Percentiles rank a stretch among this genome's conserved stretches.
These are phyloP conservation scores for Parazoanthus darwini DNA, from an alignment of 92 coral and sea anemone species.

Conservation along the genomic window DNA sequence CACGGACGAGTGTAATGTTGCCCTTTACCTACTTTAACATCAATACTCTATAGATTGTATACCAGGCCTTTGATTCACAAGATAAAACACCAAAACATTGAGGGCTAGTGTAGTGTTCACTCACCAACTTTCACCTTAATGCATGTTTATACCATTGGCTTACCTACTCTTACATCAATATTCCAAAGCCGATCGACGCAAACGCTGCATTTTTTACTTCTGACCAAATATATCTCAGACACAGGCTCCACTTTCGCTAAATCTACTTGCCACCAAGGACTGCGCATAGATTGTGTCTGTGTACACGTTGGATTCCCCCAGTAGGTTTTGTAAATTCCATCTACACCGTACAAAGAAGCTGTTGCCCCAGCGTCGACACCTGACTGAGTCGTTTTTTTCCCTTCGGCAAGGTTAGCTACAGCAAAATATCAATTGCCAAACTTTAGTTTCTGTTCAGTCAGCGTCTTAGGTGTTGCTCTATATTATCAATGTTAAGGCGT, in stretches of 20 bases:
- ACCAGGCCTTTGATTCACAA: too few species aligned
- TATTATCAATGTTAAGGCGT: too few species aligned
- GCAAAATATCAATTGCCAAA: too few species aligned
- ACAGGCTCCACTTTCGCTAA: slow-evolving; percentile 14
- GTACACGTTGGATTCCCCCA: background rate
- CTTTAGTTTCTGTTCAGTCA: too few species aligned
- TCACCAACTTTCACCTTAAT: too few species aligned
- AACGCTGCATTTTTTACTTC: background rate
- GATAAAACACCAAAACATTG: too few species aligned
- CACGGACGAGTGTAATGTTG: too few species aligned
- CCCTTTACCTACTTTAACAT: too few species aligned
- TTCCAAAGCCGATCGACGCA: background rate
- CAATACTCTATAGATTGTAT: too few species aligned
- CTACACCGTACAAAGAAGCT: background rate
- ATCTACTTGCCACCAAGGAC: slow-evolving; percentile 9
- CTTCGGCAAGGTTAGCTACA: slow-evolving; percentile 11
- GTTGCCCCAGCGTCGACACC: background rate
- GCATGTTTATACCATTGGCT: too few species aligned
- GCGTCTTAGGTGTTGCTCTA: too few species aligned
- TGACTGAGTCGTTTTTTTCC: background rate
- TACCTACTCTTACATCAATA: background rate
- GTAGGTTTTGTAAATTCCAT: background rate
- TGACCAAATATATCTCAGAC: slow-evolving; percentile 14
- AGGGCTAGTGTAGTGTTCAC: too few species aligned
- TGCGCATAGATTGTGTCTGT: background rate